Base-by-base conservation (phyloP, 2,113 vertebrate genomes). In the Labrus mixtus region DNA sequence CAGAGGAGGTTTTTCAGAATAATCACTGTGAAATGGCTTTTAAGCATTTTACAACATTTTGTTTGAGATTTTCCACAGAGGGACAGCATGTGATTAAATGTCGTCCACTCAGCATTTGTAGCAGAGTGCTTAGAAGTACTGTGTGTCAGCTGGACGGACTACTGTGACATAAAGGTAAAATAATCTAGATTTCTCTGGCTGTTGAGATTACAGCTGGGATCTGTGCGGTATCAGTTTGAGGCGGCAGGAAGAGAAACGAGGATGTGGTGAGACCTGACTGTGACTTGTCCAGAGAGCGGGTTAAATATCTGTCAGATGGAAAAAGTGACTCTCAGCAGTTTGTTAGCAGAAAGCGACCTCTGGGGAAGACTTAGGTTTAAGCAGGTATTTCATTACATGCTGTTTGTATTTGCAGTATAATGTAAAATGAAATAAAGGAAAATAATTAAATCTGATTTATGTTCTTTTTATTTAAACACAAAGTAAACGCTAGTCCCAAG, bases 221-320 rank as follows among this genome's bases (percentile, higher is more conserved):
- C 39, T 51, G n/a, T 9, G 45, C 45, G 16, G 23, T 41, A 62
- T 68, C 57, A 53, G 68, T 65, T 64, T 63, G 7, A 48, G 48
- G 50, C 59, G 64, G 55, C 45, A 64, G n/a, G 58, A 64, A 64
- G 23, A 78, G 16, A 68, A 75, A 65, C 13, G 55, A 51, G n/a
- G n/a, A 48, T 46, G 15, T 16, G 45, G 4, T 39, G 37, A 39
- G 37, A 10, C 37, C 37, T 39, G 10, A 39, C 39, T 54, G 16
- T 51, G 29, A 79, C 51, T 37, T 65, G 41, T 15, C 37, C 5
- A 39, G 25, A 25, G 25, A 25, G 25, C 25, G 3, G 25, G 25
- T 25, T 25, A 25, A 3, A 25, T 25, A 25, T 25, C 2, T 25
- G 25, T 25, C 25, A 25, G 25, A 25, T 3, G 25, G 25, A 25